Evolutionary conservation across 2,797 vertebrate species (phyloP), one percentile per base, ranked within the genome.

Genomic region (Centroberyx gerrardi): DNA sequence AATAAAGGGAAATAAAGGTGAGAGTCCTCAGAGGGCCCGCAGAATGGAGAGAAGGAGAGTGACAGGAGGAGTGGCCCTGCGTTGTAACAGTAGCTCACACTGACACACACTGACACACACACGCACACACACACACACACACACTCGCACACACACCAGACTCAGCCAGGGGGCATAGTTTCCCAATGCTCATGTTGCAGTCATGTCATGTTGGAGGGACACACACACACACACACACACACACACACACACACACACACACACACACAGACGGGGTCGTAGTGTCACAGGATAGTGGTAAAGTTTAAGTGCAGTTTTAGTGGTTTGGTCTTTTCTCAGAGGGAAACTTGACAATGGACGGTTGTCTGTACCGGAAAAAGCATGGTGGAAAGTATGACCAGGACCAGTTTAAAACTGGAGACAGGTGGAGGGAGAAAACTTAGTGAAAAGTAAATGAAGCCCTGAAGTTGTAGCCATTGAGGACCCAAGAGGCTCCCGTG

Each of bases 261-360:
- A 44, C 64, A 40, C 53, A 18, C 31, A 22, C 4, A 51, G 31
- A 65, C 17, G 10, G n/a, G 33, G 10, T 8, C 31, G 33, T 36
- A 53, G 62, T 52, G 48, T 53, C 63, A 52, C 18, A n/a, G 22
- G 12, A n/a, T 54, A 22, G 27, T 28, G 48, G 49, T 17, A 53
- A 53, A 40, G 63, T 66, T 53, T 66, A 40, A 66, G 63, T 64
- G 62, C 61, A 31, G 61, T 62, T 33, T 64, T 64, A 64, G 46
- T 36, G 62, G 15, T 38, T 51, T 22, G 22, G 22, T 22, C 22
- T 51, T 33, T 28, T 46, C 62, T 31, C 22, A 17, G 28, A 46
- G 49, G 62, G 6, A 27, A 6, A 14, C 18, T 40, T 54, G n/a
- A 66, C 63, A 66, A 66, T 40, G n/a, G 27, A 27, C 6, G 33